A percentile compares a stretch with the other conserved stretches of the same genome.
These are phyloP conservation scores for Syrrhaptes paradoxus DNA, from an alignment of 2,113 vertebrate genomes.

Conservation along the genomic window DNA sequence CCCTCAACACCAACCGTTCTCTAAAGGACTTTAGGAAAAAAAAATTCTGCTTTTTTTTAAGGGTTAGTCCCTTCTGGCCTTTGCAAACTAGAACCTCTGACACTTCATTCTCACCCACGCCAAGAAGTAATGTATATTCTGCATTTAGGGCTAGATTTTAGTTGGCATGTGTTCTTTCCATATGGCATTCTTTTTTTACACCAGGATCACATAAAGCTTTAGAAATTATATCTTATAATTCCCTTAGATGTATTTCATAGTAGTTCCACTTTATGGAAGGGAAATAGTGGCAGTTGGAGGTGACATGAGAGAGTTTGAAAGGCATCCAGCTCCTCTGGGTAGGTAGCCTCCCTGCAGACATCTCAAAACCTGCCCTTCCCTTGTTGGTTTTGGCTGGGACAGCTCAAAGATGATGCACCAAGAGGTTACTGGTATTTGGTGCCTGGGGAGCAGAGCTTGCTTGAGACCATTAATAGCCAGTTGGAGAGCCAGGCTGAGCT, in stretches of 20 bases:
- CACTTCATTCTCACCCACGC: not conserved
- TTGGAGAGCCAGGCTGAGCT: not conserved
- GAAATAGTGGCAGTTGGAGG: not conserved
- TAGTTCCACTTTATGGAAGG: not conserved
- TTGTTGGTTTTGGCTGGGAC: not conserved
- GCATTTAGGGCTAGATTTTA: not conserved
- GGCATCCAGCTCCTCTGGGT: not conserved
- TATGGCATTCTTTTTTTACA: not conserved
- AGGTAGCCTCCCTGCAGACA: not conserved
- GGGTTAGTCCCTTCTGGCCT: not conserved
- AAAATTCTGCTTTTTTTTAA: not conserved
- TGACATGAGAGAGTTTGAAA: not conserved
- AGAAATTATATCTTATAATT: not conserved
- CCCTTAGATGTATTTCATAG: not conserved
- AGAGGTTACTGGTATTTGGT: not conserved
- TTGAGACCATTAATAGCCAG: not conserved
- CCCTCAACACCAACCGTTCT: not conserved
- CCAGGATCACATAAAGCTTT: not conserved
- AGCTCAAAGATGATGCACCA: not conserved
- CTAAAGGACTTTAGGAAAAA: not conserved
- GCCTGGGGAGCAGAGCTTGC: not conserved
- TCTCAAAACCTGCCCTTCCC: not conserved
- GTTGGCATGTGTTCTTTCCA: conserved; percentile 33
- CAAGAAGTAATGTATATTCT: not conserved
- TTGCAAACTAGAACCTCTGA: conserved; percentile 15